These are phyloP conservation scores for Acanthococcus lagerstroemiae DNA, from an alignment of 2,888 invertebrate species.

Conservation along the genomic window DNA sequence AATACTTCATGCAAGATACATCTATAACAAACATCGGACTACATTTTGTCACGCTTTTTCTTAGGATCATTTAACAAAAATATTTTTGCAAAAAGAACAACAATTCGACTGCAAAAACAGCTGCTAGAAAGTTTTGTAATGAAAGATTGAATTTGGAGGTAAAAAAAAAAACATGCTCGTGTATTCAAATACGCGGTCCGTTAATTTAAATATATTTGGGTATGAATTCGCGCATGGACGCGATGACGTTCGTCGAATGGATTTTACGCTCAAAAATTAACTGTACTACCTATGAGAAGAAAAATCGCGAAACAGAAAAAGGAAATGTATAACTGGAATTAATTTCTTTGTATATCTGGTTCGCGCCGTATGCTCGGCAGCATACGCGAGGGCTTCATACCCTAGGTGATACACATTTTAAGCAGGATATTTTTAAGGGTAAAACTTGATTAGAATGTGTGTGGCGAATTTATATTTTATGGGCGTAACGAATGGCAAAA, in stretches of 20 bases:
- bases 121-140: too few relatives aligned
- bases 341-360: conserved; percentile 13
- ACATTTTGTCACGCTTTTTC: too few relatives aligned
- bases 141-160: too few relatives aligned
- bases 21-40: too few relatives aligned
- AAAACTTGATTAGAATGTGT: conserved; percentile 25
- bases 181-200: too few relatives aligned
- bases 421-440: conserved; percentile 25
- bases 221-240: too few relatives aligned
- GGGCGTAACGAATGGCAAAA: conserved; percentile 19
- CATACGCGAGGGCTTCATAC: conserved; percentile 5
- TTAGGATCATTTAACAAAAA: too few relatives aligned
- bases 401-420: conserved; percentile 24
- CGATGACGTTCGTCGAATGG: not conserved
- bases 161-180: too few relatives aligned
- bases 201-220: too few relatives aligned
- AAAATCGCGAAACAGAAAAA: not conserved
- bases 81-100: too few relatives aligned
- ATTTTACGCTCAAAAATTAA: not conserved
- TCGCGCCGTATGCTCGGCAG: conserved; percentile 1
- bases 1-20: too few relatives aligned
- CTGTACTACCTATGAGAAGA: not conserved
- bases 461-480: conserved; percentile 32
- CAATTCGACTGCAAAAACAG: too few relatives aligned
- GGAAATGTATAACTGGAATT: conserved; percentile 11